Percentiles rank a stretch among this genome's conserved stretches.
phyloP scores from a whole-genome alignment of 2,113 vertebrate species.

The Isurus oxyrinchus region DNA sequence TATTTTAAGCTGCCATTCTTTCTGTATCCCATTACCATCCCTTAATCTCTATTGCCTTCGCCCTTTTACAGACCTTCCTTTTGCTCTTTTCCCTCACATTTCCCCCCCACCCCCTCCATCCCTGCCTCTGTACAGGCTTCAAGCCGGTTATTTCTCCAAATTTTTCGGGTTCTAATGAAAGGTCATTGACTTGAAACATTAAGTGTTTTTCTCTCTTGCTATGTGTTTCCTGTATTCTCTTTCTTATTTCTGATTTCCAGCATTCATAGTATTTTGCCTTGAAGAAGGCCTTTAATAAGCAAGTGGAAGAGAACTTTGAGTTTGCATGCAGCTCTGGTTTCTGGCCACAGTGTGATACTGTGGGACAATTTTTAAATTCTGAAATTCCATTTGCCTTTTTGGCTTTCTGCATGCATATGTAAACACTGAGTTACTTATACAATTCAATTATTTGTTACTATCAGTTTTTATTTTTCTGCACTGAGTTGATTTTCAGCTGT shows the following conservation, averaged over 20 bases:
- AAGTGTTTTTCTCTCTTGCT: no score
- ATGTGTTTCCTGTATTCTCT: background rate
- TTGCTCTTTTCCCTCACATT: no score
- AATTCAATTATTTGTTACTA: background rate
- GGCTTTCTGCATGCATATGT: background rate
- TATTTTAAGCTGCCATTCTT: background rate
- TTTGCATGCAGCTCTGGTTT: background rate
- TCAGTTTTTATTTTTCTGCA: background rate
- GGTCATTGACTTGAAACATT: no score
- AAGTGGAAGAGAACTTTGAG: background rate
- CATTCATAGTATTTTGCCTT: background rate
- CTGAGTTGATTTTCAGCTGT: background rate
- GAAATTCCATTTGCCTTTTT: background rate
- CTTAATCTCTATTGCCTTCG: no score
- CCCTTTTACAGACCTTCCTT: no score
- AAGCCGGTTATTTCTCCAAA: no score
- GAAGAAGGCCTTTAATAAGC: no score
- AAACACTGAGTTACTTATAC: no score
- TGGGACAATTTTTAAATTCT: background rate
- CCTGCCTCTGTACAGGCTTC: no score
- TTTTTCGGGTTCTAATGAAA: no score
- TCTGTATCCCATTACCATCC: no score
- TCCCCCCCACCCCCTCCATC: no score
- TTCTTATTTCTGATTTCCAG: background rate
- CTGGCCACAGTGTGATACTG: background rate